These are phyloP conservation scores for Channa maculata DNA, from an alignment of 2,113 vertebrate species.

Conservation along the genomic window DNA sequence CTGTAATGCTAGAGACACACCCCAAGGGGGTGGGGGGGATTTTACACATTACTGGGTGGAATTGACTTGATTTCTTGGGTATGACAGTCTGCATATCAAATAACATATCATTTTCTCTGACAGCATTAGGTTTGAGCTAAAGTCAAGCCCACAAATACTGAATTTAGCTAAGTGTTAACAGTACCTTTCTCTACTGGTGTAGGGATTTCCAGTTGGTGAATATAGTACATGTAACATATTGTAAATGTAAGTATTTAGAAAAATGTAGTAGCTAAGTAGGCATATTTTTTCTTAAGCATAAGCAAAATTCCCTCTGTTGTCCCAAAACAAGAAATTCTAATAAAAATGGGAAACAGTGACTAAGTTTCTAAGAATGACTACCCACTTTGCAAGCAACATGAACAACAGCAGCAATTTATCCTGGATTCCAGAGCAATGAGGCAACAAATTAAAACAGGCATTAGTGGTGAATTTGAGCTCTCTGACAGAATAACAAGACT, in stretches of 20 bases:
- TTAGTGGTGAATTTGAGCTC: conserved; percentile 70
- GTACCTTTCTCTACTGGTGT: conserved; percentile 18
- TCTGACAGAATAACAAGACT: conserved; percentile 62
- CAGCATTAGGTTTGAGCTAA: conserved; percentile 18
- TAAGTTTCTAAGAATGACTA: conserved; percentile 35
- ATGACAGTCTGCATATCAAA: conserved; percentile 19
- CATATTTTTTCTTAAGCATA: conserved; percentile 23
- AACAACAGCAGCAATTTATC: conserved; percentile 52
- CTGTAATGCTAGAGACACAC: conserved; percentile 69
- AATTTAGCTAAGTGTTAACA: not conserved
- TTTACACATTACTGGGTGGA: conserved; percentile 49
- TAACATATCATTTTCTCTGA: conserved; percentile 3
- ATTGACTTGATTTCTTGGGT: conserved; percentile 39
- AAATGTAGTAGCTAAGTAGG: conserved; percentile 1
- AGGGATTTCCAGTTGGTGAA: not conserved
- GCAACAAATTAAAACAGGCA: conserved; percentile 76
- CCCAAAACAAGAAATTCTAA: conserved; percentile 40
- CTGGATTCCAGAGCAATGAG: conserved; percentile 75
- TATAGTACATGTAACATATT: not conserved
- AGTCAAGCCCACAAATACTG: not conserved
- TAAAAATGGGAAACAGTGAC: conserved; percentile 38
- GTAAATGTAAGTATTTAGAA: conserved; percentile 24
- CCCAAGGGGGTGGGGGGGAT: conserved; percentile 51
- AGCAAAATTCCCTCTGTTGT: conserved; percentile 15
- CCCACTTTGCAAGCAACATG: conserved; percentile 39